Evolutionary conservation across 2,113 vertebrate species (phyloP), one percentile per base, ranked within the genome.

Genomic region (Spea bombifrons): DNA sequence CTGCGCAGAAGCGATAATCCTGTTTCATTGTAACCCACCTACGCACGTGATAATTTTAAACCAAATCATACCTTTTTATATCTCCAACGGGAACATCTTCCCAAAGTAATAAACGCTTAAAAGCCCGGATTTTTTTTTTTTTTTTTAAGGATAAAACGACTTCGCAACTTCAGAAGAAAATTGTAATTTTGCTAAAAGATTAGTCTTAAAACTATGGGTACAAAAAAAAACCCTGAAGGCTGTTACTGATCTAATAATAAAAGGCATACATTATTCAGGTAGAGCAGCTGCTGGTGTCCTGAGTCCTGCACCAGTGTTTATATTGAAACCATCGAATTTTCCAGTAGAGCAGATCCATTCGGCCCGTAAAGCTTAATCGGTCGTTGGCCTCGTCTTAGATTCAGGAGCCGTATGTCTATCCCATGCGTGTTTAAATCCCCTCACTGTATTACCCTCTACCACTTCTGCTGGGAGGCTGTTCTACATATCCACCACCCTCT

Each of bases 41-140:
- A 73, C 53, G 43, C 44, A 3, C 53, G 4, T 30, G 44, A 15
- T 47, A 10, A 46, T 55, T 61, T 43, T 59, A 57, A 17, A 17
- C 48, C 16, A 47, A 59, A 59, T 73, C 43, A 61, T 73, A 73
- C 53, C 43, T 73, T 61, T 59, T 30, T 30, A 45, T 59, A 13
- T 8, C 30, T 45, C 52, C 8, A 30, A n/a, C 8, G 53, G 71
- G 43, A 61, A 61, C 3, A 9, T 47, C 44, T 46, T 59, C n/a
- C 0, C 30, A 0, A 30, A 45, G 43, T 59, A 59, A 73, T 73
- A 59, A 46, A 66, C 43, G 8, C 43, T 10, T 8, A 52, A 30
- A 49, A 7, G 16, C 9, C 2, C 8, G 69, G 50, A 55, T 44
- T 71, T 49, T 71, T 71, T 53, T 30, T 71, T 71, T 53, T 30